These are phyloP conservation scores for Campoplex nolae DNA, from an alignment of 2,888 invertebrate species.

Conservation along the genomic window DNA sequence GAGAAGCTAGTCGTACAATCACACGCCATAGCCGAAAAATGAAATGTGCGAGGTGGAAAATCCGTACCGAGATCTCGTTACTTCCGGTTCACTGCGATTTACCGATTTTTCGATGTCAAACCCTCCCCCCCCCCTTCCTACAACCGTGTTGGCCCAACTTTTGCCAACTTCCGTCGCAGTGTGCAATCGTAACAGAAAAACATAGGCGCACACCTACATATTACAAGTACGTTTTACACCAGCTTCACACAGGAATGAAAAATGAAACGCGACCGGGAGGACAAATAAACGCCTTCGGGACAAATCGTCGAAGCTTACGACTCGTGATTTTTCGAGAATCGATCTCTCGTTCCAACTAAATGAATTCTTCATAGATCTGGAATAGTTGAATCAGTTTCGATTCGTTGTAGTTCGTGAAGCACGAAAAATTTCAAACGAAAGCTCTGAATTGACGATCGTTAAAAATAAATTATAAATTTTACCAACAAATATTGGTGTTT, in stretches of 20 bases:
- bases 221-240: not conserved
- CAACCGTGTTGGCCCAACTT: conserved; percentile 21
- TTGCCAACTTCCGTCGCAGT: conserved; percentile 20
- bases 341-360: not conserved
- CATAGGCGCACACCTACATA: not conserved
- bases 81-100: conserved; percentile 57
- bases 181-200: not conserved
- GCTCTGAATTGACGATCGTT: not conserved
- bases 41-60: conserved; percentile 44
- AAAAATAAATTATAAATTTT: not conserved
- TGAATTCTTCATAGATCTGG: not conserved
- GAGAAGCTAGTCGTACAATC: conserved; percentile 5
- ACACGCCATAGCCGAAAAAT: conserved; percentile 33
- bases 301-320: conserved; percentile 22
- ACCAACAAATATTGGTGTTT: not conserved
- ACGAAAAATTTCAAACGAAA: not conserved
- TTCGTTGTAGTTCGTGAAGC: not conserved
- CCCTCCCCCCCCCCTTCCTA: not conserved
- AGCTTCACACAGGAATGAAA: conserved; percentile 14
- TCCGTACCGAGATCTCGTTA: conserved; percentile 39
- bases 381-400: not conserved
- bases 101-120: conserved; percentile 47
- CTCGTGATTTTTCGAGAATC: conserved; percentile 17
- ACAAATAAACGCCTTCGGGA: conserved; percentile 17
- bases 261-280: conserved; percentile 40